Base-by-base conservation (phyloP, 2,888 invertebrate species). In the Lycophotia porphyrea region DNA sequence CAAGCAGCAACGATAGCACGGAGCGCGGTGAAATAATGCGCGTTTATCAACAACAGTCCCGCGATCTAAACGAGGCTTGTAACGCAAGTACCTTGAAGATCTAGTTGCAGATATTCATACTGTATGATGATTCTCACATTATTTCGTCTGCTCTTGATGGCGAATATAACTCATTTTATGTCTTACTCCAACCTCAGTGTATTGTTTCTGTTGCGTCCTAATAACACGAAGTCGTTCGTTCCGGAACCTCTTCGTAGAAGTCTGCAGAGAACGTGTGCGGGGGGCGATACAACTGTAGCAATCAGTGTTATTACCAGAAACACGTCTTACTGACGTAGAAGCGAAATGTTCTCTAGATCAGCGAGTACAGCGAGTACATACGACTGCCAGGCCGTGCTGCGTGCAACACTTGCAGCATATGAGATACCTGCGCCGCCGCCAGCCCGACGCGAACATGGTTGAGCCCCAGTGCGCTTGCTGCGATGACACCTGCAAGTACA, bases 1-100 rank as follows among this genome's bases (percentile, higher is more conserved):
- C 39, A 69, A 47, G 15, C 47, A 55, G 65, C 58, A 24, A 42
- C n/a, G 58, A 34, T 24, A 18, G 61, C 55, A 31, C 52, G 5
- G 24, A 27, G 34, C 13, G 1, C 36, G 15, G n/a, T n/a, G 39
- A 39, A 75, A 27, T 24, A 39, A 52, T 52, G 52, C 49, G 36
- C 58, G 49, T 68, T 44, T 68, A 64, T 64, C 55, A 75, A 42
- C 70, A 75, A 39, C 71, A 61, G 34, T 21, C 47, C 27, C 34
- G 49, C n/a, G 49, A 55, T 42, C 36, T 42, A 42, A 75, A 27
- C 49, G 76, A 66, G 34, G 60, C n/a, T 55, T 36, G 49, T 15
- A 44, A 44, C 31, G 49, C 71, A 58, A 5, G 27, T 44, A 34
- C 44, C 15, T 21, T n/a, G 1, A 31, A 58, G 8, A 58, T 31